Conservation (phyloP, 2,888 invertebrate genomes). For the Meganola albula region DNA sequence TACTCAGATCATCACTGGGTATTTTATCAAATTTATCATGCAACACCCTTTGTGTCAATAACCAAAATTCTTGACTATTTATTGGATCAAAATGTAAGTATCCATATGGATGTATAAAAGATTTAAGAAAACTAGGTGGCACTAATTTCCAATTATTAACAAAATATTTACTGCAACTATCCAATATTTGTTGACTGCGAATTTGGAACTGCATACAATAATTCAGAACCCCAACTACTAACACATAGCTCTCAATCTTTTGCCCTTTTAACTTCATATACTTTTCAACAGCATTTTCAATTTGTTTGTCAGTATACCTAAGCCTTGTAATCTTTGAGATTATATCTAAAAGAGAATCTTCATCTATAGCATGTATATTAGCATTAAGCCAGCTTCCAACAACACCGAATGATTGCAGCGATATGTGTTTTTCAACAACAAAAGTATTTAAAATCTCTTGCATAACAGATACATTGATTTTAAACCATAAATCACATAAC, state of each 20-base stretch:
- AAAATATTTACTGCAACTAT: slow-evolving; percentile 78
- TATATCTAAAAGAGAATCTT: slow-evolving; percentile 74
- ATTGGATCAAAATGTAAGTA: slow-evolving; percentile 76
- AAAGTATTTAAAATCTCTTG: slow-evolving; percentile 67
- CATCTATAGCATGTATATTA: slow-evolving; percentile 79
- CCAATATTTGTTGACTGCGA: slow-evolving; percentile 75
- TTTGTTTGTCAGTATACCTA: slow-evolving; percentile 72
- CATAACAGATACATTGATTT: slow-evolving; percentile 63
- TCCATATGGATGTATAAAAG: slow-evolving; percentile 80
- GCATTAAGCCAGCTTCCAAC: slow-evolving; percentile 77
- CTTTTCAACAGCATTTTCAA: slow-evolving; percentile 79
- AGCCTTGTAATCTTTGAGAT: slow-evolving; percentile 73
- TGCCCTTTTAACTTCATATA: slow-evolving; percentile 76
- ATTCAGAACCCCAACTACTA: slow-evolving; percentile 79
- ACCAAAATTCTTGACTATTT: slow-evolving; percentile 75
- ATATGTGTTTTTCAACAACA: slow-evolving; percentile 53
- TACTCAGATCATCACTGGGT: slow-evolving; percentile 74
- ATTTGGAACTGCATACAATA: slow-evolving; percentile 79
- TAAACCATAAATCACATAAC: slow-evolving; percentile 75
- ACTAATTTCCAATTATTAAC: slow-evolving; percentile 60
- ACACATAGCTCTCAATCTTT: slow-evolving; percentile 65
- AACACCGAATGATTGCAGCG: slow-evolving; percentile 57
- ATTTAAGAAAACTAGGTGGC: slow-evolving; percentile 72
- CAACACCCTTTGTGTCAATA: slow-evolving; percentile 70
- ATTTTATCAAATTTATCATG: slow-evolving; percentile 76